These are phyloP conservation scores for Drosophila fungiperda DNA, from an alignment of 2,888 invertebrate species.

Conservation along the genomic window DNA sequence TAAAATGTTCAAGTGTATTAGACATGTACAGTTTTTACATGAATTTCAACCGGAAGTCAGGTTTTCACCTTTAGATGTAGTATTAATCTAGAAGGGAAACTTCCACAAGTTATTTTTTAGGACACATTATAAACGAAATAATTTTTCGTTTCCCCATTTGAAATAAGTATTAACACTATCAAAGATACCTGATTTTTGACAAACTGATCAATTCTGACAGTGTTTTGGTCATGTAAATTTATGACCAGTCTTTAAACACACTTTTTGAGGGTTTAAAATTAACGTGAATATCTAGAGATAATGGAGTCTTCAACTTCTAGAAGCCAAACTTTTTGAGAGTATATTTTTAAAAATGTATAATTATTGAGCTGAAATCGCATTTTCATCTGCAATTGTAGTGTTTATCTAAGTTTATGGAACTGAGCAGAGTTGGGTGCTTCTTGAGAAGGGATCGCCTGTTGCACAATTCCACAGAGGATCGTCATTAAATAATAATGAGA, in stretches of 20 bases:
- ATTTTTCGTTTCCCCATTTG: background rate
- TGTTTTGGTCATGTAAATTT: background rate
- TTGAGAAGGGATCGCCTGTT: background rate
- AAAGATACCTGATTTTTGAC: rapidly evolving
- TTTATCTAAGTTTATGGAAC: background rate
- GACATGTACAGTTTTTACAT: background rate
- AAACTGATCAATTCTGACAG: background rate
- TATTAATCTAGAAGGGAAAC: background rate
- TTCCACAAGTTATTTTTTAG: background rate
- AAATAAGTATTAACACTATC: background rate
- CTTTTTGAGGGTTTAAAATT: background rate
- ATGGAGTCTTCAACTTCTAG: background rate
- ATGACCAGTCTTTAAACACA: background rate
- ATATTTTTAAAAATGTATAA: background rate
- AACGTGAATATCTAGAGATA: background rate
- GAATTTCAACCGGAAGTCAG: slow-evolving; percentile 1
- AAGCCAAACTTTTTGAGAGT: background rate
- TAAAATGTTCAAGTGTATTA: background rate
- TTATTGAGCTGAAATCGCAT: background rate
- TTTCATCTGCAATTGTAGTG: background rate
- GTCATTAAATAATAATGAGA: slow-evolving; percentile 13
- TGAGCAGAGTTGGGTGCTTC: background rate
- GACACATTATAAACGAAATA: background rate
- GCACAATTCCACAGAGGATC: slow-evolving; percentile 9
- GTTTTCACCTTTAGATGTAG: background rate